Conservation (phyloP, 92 coral and sea anemone species). For the Porites lobata region DNA sequence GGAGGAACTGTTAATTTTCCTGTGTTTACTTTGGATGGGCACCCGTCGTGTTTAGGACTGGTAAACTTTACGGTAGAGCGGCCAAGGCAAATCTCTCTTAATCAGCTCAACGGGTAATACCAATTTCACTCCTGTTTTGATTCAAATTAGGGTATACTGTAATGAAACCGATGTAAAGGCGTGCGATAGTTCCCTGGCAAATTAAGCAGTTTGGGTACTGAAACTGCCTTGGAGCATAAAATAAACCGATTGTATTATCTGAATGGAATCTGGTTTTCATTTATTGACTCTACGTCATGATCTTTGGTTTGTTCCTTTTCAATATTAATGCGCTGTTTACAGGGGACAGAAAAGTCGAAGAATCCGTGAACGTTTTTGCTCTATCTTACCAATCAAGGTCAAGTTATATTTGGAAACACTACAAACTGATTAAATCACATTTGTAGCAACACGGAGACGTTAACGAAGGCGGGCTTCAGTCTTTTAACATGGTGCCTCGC, state of each 20-base stretch:
- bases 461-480: background rate
- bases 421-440: background rate
- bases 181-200: no score
- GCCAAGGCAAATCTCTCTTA: background rate
- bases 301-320: slow-evolving; percentile 18
- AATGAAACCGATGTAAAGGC: background rate
- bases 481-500: background rate
- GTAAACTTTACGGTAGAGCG: slow-evolving; percentile 38
- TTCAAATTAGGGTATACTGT: background rate
- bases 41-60: slow-evolving; percentile 40
- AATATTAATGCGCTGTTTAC: slow-evolving; percentile 51
- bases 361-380: slow-evolving; percentile 4
- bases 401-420: background rate
- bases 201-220: background rate
- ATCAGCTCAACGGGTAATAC: background rate
- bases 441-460: background rate
- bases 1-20: background rate
- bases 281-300: slow-evolving; percentile 42
- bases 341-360: background rate
- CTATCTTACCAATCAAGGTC: background rate
- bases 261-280: slow-evolving; percentile 56
- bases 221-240: background rate
- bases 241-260: slow-evolving; percentile 46
- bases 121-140: background rate
- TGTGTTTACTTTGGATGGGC: slow-evolving; percentile 32